Evolutionary conservation across 2,888 invertebrate genomes (phyloP).

Genomic region (Leptopilina myrica): DNA sequence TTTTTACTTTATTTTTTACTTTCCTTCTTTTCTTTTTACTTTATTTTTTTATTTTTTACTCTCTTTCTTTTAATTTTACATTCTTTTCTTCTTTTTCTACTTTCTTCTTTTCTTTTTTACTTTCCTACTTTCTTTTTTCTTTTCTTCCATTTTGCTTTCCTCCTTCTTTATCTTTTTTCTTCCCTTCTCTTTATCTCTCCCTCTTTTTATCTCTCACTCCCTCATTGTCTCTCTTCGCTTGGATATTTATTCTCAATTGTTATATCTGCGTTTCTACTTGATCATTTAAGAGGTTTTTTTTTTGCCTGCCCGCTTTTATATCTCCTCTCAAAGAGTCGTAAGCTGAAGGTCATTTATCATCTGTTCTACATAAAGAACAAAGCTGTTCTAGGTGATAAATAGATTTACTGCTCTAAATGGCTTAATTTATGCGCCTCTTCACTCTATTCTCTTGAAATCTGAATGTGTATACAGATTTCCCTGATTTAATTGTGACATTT

Average conservation of each 20-base stretch:
- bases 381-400: not conserved
- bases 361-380: not conserved
- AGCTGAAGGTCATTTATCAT: constrained; percentile 28
- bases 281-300: too few species aligned
- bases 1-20: too few species aligned
- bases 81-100: too few species aligned
- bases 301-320: not conserved
- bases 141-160: not conserved
- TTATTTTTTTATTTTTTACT: too few species aligned
- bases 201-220: not conserved
- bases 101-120: too few species aligned
- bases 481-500: not conserved
- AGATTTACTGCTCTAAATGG: not conserved
- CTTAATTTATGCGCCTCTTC: not conserved
- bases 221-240: too few species aligned
- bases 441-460: not conserved
- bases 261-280: too few species aligned
- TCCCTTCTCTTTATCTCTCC: not conserved
- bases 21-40: too few species aligned
- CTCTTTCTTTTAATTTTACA: too few species aligned
- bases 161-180: not conserved
- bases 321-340: not conserved
- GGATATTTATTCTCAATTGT: too few species aligned
- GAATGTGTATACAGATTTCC: not conserved
- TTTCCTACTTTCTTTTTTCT: too few species aligned